A percentile compares a stretch with the other conserved stretches of the same genome.
Evolutionary conservation across 2,888 invertebrate species (phyloP).

Genomic region (Epiblema foenella): DNA sequence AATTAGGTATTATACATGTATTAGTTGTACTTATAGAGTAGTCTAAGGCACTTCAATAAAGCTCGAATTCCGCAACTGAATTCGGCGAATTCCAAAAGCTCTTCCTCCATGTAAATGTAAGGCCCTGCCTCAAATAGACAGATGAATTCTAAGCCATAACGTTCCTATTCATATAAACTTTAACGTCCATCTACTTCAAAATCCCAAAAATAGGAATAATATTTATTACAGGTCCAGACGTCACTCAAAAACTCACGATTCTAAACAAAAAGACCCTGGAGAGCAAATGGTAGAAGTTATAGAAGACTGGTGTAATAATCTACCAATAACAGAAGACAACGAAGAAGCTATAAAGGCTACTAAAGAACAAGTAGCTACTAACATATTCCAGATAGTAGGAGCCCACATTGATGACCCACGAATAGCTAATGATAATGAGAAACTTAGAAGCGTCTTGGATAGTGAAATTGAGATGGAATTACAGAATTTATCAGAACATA

Average conservation of each 20-base stretch:
- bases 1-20: too few species aligned
- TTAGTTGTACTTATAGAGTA: too few species aligned
- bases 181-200: too few species aligned
- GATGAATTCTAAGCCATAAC: too few species aligned
- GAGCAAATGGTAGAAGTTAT: slow-evolving; percentile 59
- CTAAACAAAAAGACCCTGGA: slow-evolving; percentile 47
- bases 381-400: slow-evolving; percentile 63
- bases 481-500: slow-evolving; percentile 54
- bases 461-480: slow-evolving; percentile 61
- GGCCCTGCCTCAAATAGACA: too few species aligned
- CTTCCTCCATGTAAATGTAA: too few species aligned
- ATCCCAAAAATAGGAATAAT: not conserved
- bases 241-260: not conserved
- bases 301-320: slow-evolving; percentile 63
- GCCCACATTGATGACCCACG: slow-evolving; percentile 61
- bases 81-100: too few species aligned
- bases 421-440: slow-evolving; percentile 56
- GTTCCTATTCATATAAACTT: too few species aligned
- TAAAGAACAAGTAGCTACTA: slow-evolving; percentile 58
- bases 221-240: slow-evolving; percentile 5
- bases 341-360: slow-evolving; percentile 49
- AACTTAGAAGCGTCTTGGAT: slow-evolving; percentile 58
- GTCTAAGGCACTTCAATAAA: too few species aligned
- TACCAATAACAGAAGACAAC: slow-evolving; percentile 57
- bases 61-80: too few species aligned